Conservation (phyloP, 1,140 invertebrate genomes). For the Cepaea nemoralis region DNA sequence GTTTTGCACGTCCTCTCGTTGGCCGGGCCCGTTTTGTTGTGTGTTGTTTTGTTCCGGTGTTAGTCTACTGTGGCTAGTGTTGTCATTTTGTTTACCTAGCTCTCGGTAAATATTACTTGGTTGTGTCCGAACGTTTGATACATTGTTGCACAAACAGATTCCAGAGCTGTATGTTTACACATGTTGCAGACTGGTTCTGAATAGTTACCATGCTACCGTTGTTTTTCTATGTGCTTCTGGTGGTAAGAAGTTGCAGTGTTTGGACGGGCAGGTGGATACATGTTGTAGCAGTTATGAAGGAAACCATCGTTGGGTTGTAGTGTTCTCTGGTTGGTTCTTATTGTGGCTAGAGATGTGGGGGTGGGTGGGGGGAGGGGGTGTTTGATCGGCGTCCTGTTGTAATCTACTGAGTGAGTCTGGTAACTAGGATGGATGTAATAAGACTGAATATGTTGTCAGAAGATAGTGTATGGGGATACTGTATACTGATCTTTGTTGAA, state of each 20-base stretch:
- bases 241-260: too few relatives aligned
- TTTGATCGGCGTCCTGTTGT: not conserved
- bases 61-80: not conserved
- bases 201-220: not conserved
- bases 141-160: not conserved
- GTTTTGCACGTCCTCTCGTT: not conserved
- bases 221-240: not conserved
- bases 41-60: not conserved
- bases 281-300: too few relatives aligned
- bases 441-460: not conserved
- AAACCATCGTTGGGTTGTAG: too few relatives aligned
- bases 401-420: not conserved
- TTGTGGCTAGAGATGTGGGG: not conserved
- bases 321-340: too few relatives aligned
- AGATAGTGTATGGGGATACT: too few relatives aligned
- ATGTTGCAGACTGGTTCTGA: not conserved
- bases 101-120: too few relatives aligned
- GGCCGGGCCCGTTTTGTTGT: not conserved
- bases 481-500: too few relatives aligned
- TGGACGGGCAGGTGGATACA: not conserved
- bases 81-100: not conserved
- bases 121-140: not conserved
- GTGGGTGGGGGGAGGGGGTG: not conserved
- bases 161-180: not conserved
- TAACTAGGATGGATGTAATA: not conserved